These are phyloP conservation scores for Scolopax mira DNA, from an alignment of 2,113 vertebrate genomes.

Conservation along the genomic window DNA sequence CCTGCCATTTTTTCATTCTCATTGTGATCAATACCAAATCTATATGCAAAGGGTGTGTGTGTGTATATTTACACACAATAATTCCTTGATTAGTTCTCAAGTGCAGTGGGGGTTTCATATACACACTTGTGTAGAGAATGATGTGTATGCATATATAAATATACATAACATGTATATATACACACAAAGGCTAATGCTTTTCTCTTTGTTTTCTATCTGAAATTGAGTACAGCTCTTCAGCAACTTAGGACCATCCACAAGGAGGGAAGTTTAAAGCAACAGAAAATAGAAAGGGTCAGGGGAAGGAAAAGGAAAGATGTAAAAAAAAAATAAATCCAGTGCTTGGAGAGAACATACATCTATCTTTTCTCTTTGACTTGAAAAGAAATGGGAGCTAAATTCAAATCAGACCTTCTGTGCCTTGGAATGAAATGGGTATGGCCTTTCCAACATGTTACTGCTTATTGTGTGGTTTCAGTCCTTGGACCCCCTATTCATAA, in stretches of 20 bases:
- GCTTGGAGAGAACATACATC: background rate
- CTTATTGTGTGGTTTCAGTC: background rate
- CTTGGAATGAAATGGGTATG: background rate
- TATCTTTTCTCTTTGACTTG: background rate
- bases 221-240: background rate
- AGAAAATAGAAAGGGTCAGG: background rate
- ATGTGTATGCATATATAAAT: background rate
- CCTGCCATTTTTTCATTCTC: background rate
- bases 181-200: background rate
- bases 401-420: background rate
- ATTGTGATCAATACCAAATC: background rate
- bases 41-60: background rate
- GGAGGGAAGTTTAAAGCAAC: background rate
- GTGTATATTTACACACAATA: too few species aligned
- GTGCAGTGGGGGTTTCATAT: background rate
- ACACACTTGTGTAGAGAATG: background rate
- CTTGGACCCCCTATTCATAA: background rate
- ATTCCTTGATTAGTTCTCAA: background rate
- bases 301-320: background rate
- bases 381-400: background rate
- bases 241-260: background rate
- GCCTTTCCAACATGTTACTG: background rate
- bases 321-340: background rate
- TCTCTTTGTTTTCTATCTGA: background rate
- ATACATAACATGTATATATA: rapidly evolving